These are phyloP conservation scores for Enteromius trimaculatus DNA, from an alignment of 2,797 vertebrate genomes.

Conservation along the genomic window DNA sequence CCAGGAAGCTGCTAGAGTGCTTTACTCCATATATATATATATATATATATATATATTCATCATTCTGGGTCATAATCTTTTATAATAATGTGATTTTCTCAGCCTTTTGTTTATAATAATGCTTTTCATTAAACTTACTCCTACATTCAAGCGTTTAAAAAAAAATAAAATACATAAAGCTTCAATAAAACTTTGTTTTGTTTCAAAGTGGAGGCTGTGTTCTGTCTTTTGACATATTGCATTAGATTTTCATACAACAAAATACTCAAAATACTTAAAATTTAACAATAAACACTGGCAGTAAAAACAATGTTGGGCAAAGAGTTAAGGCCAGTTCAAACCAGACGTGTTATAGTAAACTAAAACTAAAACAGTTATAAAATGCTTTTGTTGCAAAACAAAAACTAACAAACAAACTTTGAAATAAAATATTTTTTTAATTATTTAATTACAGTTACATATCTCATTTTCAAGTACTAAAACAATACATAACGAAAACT, in stretches of 20 bases:
- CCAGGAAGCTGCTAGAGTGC: background rate
- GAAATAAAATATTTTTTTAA: too few species aligned
- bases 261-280: background rate
- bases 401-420: too few species aligned
- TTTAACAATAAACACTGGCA: too few species aligned
- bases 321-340: background rate
- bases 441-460: background rate
- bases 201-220: background rate
- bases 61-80: background rate
- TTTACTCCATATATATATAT: too few species aligned
- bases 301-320: background rate
- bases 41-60: too few species aligned
- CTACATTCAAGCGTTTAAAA: background rate
- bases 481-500: background rate
- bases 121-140: background rate
- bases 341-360: background rate
- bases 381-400: too few species aligned
- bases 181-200: background rate
- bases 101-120: background rate
- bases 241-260: background rate
- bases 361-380: background rate
- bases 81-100: background rate
- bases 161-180: too few species aligned
- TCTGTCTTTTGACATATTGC: too few species aligned
- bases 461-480: background rate